These are phyloP conservation scores for Dicyrtoma fusca DNA, from an alignment of 2,888 invertebrate genomes.

Conservation along the genomic window DNA sequence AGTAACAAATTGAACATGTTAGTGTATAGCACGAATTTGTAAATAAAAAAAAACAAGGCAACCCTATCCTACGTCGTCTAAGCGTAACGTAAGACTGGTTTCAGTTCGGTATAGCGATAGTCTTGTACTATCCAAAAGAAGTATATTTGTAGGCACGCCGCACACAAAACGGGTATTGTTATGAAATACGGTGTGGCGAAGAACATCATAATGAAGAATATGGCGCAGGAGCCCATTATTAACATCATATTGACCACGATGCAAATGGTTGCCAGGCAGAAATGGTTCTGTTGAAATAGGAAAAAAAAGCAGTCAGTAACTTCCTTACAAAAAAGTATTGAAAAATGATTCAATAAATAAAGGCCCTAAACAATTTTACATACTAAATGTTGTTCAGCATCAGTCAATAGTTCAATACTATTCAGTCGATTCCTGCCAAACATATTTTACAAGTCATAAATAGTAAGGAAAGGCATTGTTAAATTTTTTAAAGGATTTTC, in stretches of 20 bases:
- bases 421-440: no score
- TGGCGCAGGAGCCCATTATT: slow-evolving; percentile 31
- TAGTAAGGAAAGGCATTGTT: no score
- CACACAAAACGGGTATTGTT: slow-evolving; percentile 31
- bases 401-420: no score
- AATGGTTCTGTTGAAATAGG: slow-evolving; percentile 25
- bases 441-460: no score
- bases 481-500: no score
- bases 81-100: slow-evolving; percentile 28
- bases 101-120: slow-evolving; percentile 27
- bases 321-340: no score
- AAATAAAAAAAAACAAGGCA: not conserved
- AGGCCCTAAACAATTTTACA: no score
- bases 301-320: not conserved
- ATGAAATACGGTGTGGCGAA: slow-evolving; percentile 32
- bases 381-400: no score
- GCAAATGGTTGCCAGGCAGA: slow-evolving; percentile 31
- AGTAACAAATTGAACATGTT: no score
- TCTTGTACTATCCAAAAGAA: slow-evolving; percentile 34
- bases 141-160: slow-evolving; percentile 31
- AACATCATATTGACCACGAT: slow-evolving; percentile 28
- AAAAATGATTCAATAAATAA: no score
- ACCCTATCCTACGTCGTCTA: not conserved
- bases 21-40: no score
- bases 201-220: slow-evolving; percentile 34